A percentile compares a stretch with the other conserved stretches of the same genome.
Evolutionary conservation across 2,797 vertebrate species (phyloP).

Genomic region (Delichon dasypus): DNA sequence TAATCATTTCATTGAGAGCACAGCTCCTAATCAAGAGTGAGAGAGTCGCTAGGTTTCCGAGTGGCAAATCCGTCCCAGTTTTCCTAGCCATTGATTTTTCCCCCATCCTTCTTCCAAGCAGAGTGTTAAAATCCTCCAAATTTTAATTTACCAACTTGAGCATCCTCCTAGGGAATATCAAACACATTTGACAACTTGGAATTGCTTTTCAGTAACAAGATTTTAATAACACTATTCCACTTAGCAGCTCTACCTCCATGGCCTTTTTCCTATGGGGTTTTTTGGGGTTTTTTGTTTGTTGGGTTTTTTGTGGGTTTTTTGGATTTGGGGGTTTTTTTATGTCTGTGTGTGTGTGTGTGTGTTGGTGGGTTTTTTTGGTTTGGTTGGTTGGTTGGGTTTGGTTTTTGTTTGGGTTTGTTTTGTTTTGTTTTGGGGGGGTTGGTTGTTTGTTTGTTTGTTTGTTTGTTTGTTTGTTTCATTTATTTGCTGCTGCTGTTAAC

Average conservation of each 20-base stretch:
- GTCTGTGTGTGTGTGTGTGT: too few relatives aligned
- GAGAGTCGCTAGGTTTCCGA: background rate
- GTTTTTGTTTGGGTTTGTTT: too few relatives aligned
- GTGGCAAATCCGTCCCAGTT: conserved; percentile 17
- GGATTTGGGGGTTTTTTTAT: too few relatives aligned
- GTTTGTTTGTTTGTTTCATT: background rate
- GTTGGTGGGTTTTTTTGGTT: too few relatives aligned
- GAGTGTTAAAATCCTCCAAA: conserved; percentile 42
- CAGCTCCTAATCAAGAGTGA: background rate
- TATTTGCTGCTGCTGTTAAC: background rate
- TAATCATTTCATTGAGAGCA: background rate
- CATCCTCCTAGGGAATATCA: background rate
- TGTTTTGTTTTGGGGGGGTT: too few relatives aligned
- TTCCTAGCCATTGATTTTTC: background rate
- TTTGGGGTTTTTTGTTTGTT: too few relatives aligned
- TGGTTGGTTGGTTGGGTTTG: too few relatives aligned
- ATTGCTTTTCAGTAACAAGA: background rate
- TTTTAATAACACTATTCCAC: conserved; percentile 7
- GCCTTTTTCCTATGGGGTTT: background rate
- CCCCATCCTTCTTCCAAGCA: background rate
- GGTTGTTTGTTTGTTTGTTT: too few relatives aligned
- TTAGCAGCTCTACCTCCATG: background rate
- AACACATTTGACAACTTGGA: background rate
- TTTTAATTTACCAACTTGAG: background rate
- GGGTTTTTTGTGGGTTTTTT: too few relatives aligned